phyloP scores from a whole-genome alignment of 1,140 invertebrate genomes.

The Drosophila ananassae region DNA sequence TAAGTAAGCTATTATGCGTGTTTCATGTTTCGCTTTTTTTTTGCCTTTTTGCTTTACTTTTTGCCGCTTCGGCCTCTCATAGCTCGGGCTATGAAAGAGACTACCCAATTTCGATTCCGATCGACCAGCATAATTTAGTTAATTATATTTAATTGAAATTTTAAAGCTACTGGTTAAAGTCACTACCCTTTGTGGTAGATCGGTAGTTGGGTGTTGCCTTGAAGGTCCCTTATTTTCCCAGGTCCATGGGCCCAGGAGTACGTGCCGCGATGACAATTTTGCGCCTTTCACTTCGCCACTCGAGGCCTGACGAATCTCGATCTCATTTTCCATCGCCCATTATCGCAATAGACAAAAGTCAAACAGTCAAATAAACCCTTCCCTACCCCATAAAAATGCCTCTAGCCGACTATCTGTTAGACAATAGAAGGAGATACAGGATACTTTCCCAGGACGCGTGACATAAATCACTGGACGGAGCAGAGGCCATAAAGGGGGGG shows the following conservation, averaged over 20 bases:
- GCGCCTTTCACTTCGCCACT: constrained; percentile 60
- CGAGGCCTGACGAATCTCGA: constrained; percentile 69
- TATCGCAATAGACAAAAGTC: constrained; percentile 58
- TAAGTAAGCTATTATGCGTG: constrained; percentile 83
- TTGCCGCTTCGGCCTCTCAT: constrained; percentile 25
- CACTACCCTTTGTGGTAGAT: background rate
- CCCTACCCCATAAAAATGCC: background rate
- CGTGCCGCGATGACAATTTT: constrained; percentile 68
- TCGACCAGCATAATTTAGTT: constrained; percentile 78
- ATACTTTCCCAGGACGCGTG: constrained; percentile 76
- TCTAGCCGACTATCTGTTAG: constrained; percentile 27
- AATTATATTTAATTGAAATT: constrained; percentile 83
- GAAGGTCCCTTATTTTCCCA: constrained; percentile 52
- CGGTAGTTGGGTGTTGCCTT: background rate
- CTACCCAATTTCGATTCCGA: constrained; percentile 16
- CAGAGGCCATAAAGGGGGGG: constrained; percentile 45
- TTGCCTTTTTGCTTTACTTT: background rate
- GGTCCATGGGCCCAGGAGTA: constrained; percentile 17
- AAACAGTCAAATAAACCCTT: constrained; percentile 45
- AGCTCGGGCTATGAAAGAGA: constrained; percentile 54
- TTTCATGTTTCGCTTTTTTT: constrained; percentile 36
- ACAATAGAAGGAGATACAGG: constrained; percentile 28
- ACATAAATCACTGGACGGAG: constrained; percentile 64
- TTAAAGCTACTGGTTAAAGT: constrained; percentile 73
- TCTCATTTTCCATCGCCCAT: constrained; percentile 50